Evolutionary conservation across 1,140 invertebrate genomes (phyloP).

Genomic region (Maniola jurtina): DNA sequence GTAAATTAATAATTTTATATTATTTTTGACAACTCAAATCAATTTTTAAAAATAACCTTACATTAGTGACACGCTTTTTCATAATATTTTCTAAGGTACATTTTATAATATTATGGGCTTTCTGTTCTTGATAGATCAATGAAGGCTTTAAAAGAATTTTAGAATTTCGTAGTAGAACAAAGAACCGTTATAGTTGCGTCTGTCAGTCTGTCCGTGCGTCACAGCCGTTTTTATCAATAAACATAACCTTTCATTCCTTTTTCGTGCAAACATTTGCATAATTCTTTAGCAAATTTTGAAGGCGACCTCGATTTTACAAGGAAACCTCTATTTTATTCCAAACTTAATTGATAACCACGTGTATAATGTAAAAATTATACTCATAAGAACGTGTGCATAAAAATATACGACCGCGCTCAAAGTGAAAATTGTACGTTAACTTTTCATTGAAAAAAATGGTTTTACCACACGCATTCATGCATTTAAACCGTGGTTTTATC

Average conservation of each 20-base stretch:
- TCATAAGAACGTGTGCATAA: background rate
- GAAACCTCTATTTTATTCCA: conserved; percentile 1
- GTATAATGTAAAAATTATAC: conserved; percentile 8
- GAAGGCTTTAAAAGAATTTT: no score
- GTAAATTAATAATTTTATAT: no score
- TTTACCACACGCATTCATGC: conserved; percentile 10
- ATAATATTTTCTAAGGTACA: no score
- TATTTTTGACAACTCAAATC: no score
- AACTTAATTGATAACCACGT: conserved; percentile 1
- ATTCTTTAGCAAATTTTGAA: background rate
- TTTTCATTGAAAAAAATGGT: conserved; percentile 3
- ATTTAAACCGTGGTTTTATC: conserved; percentile 8
- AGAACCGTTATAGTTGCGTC: no score
- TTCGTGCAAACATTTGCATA: background rate
- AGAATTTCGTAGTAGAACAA: no score
- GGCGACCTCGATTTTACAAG: background rate
- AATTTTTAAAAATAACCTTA: no score
- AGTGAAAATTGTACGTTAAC: background rate
- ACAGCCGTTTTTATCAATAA: background rate
- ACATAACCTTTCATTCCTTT: background rate
- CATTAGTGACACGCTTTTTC: no score
- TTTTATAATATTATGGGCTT: no score
- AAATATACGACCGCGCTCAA: conserved; percentile 3
- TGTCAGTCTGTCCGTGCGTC: no score
- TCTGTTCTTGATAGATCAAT: no score